Percentiles rank a stretch among this genome's conserved stretches.
phyloP scores from a whole-genome alignment of 37 sponge, comb jelly and placozoan species.

The Halisarca cf. caerulea region DNA sequence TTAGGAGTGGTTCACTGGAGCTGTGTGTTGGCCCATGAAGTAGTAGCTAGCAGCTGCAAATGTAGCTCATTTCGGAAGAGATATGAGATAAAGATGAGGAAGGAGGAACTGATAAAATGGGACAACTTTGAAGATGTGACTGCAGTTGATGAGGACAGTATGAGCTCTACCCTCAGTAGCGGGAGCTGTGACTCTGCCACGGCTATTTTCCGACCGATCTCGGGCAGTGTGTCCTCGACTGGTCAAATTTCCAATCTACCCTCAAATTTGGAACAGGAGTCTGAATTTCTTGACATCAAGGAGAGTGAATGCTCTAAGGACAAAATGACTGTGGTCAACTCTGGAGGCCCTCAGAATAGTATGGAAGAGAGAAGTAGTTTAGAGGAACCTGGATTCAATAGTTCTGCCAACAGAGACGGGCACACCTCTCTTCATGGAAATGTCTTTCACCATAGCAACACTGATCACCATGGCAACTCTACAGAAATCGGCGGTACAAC shows the following conservation, averaged over 20 bases:
- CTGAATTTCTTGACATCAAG: neutral
- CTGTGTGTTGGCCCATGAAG: slow-evolving; percentile 18
- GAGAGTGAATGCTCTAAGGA: neutral
- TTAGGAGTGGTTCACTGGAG: slow-evolving; percentile 47
- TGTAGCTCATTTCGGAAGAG: slow-evolving; percentile 14
- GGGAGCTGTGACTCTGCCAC: slow-evolving; percentile 11
- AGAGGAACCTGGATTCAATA: too few relatives aligned
- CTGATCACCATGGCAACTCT: too few relatives aligned
- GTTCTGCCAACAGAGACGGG: too few relatives aligned
- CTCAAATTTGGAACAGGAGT: neutral
- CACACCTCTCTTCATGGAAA: too few relatives aligned
- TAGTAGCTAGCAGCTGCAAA: slow-evolving; percentile 43
- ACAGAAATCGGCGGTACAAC: too few relatives aligned
- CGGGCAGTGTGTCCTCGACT: neutral
- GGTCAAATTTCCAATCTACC: neutral
- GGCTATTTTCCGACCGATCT: neutral
- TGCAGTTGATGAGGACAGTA: neutral
- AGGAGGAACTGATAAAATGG: slow-evolving; percentile 36
- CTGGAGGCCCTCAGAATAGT: too few relatives aligned
- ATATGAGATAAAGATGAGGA: slow-evolving; percentile 44
- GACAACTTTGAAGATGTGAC: neutral
- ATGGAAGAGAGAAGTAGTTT: too few relatives aligned
- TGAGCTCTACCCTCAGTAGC: neutral
- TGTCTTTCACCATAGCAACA: too few relatives aligned
- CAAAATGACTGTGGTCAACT: too few relatives aligned